Base-by-base conservation (phyloP, 2,888 invertebrate species). In the Brachylomia viminalis region DNA sequence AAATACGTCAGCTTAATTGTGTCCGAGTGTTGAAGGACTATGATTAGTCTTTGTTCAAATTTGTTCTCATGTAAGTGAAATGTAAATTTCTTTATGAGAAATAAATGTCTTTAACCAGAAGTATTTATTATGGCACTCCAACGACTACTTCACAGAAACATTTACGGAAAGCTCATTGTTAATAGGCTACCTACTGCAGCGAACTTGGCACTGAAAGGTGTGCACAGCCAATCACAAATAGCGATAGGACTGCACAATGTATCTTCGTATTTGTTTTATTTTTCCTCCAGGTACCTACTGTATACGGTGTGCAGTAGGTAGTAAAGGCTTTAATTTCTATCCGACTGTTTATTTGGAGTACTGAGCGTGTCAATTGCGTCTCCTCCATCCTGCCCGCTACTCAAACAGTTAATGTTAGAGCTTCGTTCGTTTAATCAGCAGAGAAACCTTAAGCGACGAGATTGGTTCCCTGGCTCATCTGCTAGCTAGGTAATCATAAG, bases 361-460 rank as follows among this genome's bases (percentile, higher is more conserved):
- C 4, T 17, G 30, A 23, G 71, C 17, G 66, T 61, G 71, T 61
- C 77, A 54, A 67, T 70, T n/a, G 58, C 62, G 65, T 47, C 33
- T n/a, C 56, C 61, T 58, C 54, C 42, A 67, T 30, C 68, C 49
- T 33, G 75, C 54, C 76, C 77, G 73, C 66, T 73, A 56, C 69
- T 76, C 76, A 82, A 76, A 76, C 67, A 82, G 75, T 73, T 79
- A 79, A 87, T 77, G 74, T 75, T 42, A 62, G n/a, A 69, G 79
- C 72, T 77, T 54, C 79, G 59, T 67, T 72, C 64, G 78, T 86
- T 75, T 86, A 86, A 86, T 86, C 87, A 87, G 75, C 72, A 33
- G 42, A 11, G 79, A 83, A 85, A 61, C 85, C 83, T 83, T 78
- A 72, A 11, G 66, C 56, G 47, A 73, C 75, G 83, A 87, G 85